Evolutionary conservation across 2,888 invertebrate species (phyloP).

Genomic region (Anticlea derivata): DNA sequence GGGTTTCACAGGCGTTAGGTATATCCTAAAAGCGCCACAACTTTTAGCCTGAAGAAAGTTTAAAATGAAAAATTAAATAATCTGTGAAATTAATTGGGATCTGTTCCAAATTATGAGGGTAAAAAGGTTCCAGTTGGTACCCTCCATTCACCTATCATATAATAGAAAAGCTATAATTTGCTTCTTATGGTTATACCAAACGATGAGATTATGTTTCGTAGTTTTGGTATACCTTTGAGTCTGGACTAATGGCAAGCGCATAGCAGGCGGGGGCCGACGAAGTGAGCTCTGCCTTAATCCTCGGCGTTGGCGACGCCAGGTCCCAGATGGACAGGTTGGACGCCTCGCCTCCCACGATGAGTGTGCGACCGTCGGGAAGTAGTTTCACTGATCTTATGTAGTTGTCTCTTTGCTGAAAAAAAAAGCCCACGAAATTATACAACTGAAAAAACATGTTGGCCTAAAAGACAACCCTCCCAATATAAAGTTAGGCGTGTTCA

Average conservation of each 20-base stretch:
- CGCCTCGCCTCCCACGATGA: slow-evolving; percentile 98
- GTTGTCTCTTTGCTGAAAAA: slow-evolving; percentile 93
- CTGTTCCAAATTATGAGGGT: no score
- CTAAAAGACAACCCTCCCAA: background rate
- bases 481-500: no score
- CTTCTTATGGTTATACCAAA: background rate
- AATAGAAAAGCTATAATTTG: no score
- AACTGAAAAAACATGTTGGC: background rate
- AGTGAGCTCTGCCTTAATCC: slow-evolving; percentile 96
- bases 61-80: no score
- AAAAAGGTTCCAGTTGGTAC: no score
- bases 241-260: slow-evolving; percentile 97
- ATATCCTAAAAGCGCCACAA: no score
- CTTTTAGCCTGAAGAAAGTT: no score
- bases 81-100: no score
- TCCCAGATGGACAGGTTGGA: slow-evolving; percentile 98
- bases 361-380: slow-evolving; percentile 94
- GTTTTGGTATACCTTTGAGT: slow-evolving; percentile 87
- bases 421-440: slow-evolving; percentile 10
- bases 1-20: no score
- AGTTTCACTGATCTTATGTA: slow-evolving; percentile 98
- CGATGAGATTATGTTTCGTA: background rate
- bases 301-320: slow-evolving; percentile 93
- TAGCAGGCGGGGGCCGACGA: slow-evolving; percentile 98
- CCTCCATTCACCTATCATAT: no score